Evolutionary conservation across 1,140 invertebrate species (phyloP).

Genomic region (Phymastichus coffea): DNA sequence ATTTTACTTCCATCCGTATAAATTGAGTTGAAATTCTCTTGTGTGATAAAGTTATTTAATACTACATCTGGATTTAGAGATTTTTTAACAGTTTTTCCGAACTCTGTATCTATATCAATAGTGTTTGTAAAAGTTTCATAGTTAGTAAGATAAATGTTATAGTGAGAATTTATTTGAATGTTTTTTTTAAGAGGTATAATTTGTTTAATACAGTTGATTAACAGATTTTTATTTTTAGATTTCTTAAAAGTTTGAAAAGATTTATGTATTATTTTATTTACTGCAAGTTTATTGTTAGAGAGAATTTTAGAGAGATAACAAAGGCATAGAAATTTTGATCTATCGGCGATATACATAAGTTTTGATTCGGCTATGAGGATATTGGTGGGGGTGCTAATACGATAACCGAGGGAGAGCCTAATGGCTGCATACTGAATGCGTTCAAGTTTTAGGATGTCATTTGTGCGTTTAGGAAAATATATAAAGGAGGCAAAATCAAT

Average conservation of each 20-base stretch:
- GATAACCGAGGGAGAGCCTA: conserved; percentile 1
- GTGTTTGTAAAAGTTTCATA: background rate
- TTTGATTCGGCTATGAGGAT: conserved; percentile 16
- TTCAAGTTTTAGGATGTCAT: background rate
- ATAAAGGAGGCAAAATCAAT: conserved; percentile 13
- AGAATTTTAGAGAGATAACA: background rate
- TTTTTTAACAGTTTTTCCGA: background rate
- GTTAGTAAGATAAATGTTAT: background rate
- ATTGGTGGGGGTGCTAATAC: conserved; percentile 13
- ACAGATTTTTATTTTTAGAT: background rate
- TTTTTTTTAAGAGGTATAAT: background rate
- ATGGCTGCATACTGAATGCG: conserved; percentile 13
- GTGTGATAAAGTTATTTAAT: background rate
- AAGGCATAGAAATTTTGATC: conserved; percentile 5
- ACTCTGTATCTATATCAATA: background rate
- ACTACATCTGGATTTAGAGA: background rate
- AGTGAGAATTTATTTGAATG: background rate
- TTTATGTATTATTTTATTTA: background rate
- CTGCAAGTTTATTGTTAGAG: background rate
- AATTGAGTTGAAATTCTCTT: background rate
- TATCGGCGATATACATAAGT: background rate
- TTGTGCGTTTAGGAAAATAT: conserved; percentile 10
- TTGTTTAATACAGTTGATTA: background rate
- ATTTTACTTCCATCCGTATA: conserved; percentile 15
- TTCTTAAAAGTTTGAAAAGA: background rate